A percentile compares a stretch with the other conserved stretches of the same genome.
These are phyloP conservation scores for Odontesthes bonariensis DNA, from an alignment of 2,113 vertebrate species.

Conservation along the genomic window DNA sequence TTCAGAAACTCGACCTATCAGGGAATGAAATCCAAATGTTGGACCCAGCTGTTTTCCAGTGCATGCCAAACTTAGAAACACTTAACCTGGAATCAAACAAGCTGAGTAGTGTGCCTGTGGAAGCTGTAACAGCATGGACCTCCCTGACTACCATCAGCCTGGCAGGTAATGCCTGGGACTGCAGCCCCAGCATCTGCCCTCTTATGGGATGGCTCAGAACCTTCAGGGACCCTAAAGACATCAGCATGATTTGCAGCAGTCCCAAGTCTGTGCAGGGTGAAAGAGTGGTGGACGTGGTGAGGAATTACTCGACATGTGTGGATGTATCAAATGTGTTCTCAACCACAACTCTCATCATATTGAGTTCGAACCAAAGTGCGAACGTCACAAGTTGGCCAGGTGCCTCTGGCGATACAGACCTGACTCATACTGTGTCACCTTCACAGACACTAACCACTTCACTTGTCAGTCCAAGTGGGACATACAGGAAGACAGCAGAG, in stretches of 20 bases:
- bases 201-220: conserved; percentile 93
- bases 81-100: conserved; percentile 97
- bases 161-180: conserved; percentile 97
- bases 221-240: conserved; percentile 91
- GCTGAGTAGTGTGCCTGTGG: conserved; percentile 91
- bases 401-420: conserved; percentile 68
- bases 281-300: conserved; percentile 89
- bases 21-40: conserved; percentile 95
- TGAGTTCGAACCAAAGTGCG: conserved; percentile 56
- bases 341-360: conserved; percentile 36
- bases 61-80: conserved; percentile 93
- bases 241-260: conserved; percentile 95
- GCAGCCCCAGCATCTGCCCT: conserved; percentile 92
- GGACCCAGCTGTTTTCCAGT: conserved; percentile 92
- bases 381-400: conserved; percentile 77
- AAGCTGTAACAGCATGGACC: conserved; percentile 92
- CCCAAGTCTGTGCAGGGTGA: conserved; percentile 93
- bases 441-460: conserved; percentile 80
- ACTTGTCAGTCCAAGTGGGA: conserved; percentile 76
- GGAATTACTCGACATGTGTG: conserved; percentile 89
- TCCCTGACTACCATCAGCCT: conserved; percentile 92
- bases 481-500: conserved; percentile 56
- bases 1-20: conserved; percentile 95
- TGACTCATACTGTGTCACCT: conserved; percentile 77
- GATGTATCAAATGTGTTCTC: conserved; percentile 54